Evolutionary conservation across 2,113 vertebrate genomes (phyloP).

Genomic region (Synchiropus splendidus): DNA sequence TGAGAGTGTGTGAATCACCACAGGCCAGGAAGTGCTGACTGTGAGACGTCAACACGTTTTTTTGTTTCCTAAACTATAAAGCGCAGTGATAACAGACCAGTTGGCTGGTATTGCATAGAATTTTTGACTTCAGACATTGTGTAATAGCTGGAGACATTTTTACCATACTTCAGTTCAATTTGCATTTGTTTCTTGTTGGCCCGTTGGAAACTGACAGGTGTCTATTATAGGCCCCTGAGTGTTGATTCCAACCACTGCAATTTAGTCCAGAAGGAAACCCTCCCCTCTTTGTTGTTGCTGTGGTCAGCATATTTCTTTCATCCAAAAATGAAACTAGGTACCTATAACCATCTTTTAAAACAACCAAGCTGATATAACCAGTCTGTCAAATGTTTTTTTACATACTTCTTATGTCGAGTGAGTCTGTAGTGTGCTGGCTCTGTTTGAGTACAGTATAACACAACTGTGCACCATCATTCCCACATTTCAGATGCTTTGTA

Average conservation of each 20-base stretch:
- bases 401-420: too few species aligned
- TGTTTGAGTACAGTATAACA: too few species aligned
- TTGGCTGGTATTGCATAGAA: neutral
- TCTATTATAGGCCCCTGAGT: conserved; percentile 8
- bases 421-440: too few species aligned
- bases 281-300: neutral
- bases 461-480: too few species aligned
- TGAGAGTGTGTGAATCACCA: conserved; percentile 52
- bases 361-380: too few species aligned
- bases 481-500: too few species aligned
- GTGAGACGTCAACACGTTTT: conserved; percentile 7
- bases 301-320: too few species aligned
- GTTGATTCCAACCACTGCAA: neutral
- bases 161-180: neutral
- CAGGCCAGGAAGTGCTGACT: conserved; percentile 50
- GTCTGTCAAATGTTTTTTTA: too few species aligned
- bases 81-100: neutral
- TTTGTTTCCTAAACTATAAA: conserved; percentile 5
- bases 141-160: too few species aligned
- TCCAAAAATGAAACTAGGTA: too few species aligned
- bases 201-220: conserved; percentile 20
- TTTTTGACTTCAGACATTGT: too few species aligned
- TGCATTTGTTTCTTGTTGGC: neutral
- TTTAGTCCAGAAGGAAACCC: neutral
- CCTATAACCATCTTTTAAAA: too few species aligned